phyloP scores from a whole-genome alignment of 2,113 vertebrate genomes.

The Oryzias curvinotus region DNA sequence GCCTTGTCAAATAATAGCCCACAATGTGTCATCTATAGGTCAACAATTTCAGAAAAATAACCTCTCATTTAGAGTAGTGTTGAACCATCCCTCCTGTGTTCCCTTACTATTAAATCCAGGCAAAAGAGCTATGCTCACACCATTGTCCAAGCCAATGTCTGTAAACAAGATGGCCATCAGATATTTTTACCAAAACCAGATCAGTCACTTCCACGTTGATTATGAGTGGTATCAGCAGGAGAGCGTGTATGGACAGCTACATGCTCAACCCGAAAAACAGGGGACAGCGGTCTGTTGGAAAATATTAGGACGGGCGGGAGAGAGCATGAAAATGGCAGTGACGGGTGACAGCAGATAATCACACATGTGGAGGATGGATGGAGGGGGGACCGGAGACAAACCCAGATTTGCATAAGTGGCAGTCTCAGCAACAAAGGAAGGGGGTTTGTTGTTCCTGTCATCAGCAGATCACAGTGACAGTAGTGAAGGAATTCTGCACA shows the following conservation, averaged over 20 bases:
- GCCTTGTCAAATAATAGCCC: too few relatives aligned
- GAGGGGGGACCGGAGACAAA: conserved; percentile 3
- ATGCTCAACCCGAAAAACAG: conserved; percentile 12
- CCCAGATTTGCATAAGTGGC: conserved; percentile 1
- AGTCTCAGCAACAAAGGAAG: conserved; percentile 36
- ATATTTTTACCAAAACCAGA: too few relatives aligned
- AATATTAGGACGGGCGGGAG: conserved; percentile 20
- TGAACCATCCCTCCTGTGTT: too few relatives aligned
- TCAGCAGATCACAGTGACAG: conserved; percentile 29
- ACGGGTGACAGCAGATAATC: conserved; percentile 50
- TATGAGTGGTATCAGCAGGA: not conserved
- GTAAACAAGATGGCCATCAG: too few relatives aligned
- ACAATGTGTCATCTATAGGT: too few relatives aligned
- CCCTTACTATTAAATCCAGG: too few relatives aligned
- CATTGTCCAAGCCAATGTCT: too few relatives aligned
- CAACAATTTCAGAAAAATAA: too few relatives aligned
- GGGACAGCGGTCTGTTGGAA: conserved; percentile 32
- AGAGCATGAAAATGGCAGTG: conserved; percentile 40
- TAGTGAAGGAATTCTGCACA: conserved; percentile 33
- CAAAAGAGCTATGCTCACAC: too few relatives aligned
- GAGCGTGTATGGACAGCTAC: conserved; percentile 20
- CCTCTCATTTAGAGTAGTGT: too few relatives aligned
- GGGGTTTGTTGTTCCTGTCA: conserved; percentile 32
- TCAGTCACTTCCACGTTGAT: not conserved
- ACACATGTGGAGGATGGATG: conserved; percentile 28